These are phyloP conservation scores for Amblyopsis rosae DNA, from an alignment of 2,113 vertebrate species.

Conservation along the genomic window DNA sequence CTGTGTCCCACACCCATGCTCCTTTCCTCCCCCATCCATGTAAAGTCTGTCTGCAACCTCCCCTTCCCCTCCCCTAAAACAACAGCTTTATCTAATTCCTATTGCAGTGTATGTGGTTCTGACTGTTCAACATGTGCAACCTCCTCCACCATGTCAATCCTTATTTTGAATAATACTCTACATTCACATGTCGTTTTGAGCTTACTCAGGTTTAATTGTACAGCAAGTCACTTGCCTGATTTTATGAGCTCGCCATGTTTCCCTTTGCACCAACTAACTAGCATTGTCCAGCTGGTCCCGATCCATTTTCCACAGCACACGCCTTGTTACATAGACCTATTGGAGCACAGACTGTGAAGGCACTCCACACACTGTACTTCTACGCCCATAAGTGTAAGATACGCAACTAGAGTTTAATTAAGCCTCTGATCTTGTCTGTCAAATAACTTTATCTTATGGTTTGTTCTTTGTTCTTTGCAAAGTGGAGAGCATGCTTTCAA, in stretches of 20 bases:
- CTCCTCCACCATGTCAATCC: constrained; percentile 7
- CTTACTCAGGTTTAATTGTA: background rate
- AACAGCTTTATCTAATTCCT: background rate
- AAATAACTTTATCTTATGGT: constrained; percentile 41
- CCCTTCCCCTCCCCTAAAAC: background rate
- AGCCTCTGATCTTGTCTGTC: constrained; percentile 14
- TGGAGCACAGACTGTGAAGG: constrained; percentile 7
- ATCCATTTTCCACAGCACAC: background rate
- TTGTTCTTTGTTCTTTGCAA: constrained; percentile 13
- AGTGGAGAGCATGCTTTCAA: background rate
- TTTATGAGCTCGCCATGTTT: constrained; percentile 3
- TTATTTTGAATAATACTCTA: constrained; percentile 10
- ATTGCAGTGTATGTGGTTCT: constrained; percentile 1
- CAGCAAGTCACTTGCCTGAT: constrained; percentile 13
- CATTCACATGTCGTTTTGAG: constrained; percentile 10
- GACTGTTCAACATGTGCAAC: constrained; percentile 18
- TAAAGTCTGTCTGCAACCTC: constrained; percentile 35
- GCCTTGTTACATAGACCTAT: constrained; percentile 21
- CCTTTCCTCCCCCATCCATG: constrained; percentile 5
- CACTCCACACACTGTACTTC: constrained; percentile 34
- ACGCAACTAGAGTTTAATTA: constrained; percentile 6
- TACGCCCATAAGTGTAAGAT: constrained; percentile 49
- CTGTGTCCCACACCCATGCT: constrained; percentile 50
- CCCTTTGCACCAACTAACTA: constrained; percentile 20
- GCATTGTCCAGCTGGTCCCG: background rate